Base-by-base conservation (phyloP, 2,113 vertebrate genomes). In the Phocoena sinus region DNA sequence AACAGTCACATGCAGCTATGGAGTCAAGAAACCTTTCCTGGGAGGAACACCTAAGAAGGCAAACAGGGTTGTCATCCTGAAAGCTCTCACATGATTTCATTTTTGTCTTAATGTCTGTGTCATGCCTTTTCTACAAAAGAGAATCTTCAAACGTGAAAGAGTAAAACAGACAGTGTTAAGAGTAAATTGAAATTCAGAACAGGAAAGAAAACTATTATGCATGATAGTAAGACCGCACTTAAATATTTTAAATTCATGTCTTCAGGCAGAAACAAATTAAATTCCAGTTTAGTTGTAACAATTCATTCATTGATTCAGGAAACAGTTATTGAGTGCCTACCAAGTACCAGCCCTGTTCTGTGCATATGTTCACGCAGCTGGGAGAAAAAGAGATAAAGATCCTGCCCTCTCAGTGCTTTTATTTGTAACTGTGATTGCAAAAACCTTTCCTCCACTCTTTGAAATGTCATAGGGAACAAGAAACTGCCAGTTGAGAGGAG, bases 231-330 rank as follows among this genome's bases (percentile, higher is more conserved):
- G 47, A 74, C 31, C 33, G 44, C 84, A 79, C 15, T 94, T 91
- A 83, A 79, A 76, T 80, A 94, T 97, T 96, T 95, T 85, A 96
- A 92, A 90, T 44, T 62, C 41, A 63, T 33, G 36, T 90, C 73
- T 89, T 85, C 73, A 63, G 71, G 73, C 82, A 91, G 79, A 96
- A 95, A 85, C 71, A 82, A 89, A 94, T 73, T 68, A 94, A 89
- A 79, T 93, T 15, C 60, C 23, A 76, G 26, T 65, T 90, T 73
- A 50, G 20, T 77, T 79, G 23, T 83, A 84, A 77, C 20, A 56
- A 44, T 87, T 90, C 36, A 90, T n/a, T 83, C 33, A 77, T 25
- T 93, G 70, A 94, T 60, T 95, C 77, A 67, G 74, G 62, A 98
- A 82, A 91, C 44, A 89, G 60, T 74, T 88, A 56, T 53, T 91